Evolutionary conservation across 2,797 vertebrate species (phyloP), one percentile per base, ranked within the genome.

Genomic region (Knipowitschia caucasica): DNA sequence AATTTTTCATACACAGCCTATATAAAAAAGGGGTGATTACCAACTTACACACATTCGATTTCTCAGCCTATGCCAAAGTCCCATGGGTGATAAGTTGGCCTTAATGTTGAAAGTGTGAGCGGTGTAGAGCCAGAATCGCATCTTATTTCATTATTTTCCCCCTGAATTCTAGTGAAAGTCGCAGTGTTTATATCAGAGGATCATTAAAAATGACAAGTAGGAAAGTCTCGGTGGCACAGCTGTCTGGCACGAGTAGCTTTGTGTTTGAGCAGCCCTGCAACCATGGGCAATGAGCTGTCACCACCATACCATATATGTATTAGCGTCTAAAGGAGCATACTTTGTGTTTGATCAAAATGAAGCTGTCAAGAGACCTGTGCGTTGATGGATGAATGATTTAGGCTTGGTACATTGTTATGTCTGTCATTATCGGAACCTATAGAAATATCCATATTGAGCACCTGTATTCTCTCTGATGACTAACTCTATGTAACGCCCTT

Each of bases 141-240:
- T 40, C 33, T 51, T 62, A 31, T 56, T 59, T 49, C 18, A 45
- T 50, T 46, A 21, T 52, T 53, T 49, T 54, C 54, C 35, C 14
- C 27, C 24, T 1, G 57, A 31, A 34, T 20, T 50, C 40, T 43
- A 58, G 45, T 52, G 60, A 67, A 66, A 47, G 20, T 12, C 53
- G 34, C 56, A 26, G 35, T 46, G 57, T 71, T 69, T 63, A 4
- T 56, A 54, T 72, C 62, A 54, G 47, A 52, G 53, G 64, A 62
- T 80, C 59, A 76, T 80, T 77, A 67, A 70, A 71, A 72, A 64
- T 69, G 66, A 74, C 73, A 73, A 59, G 62, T 35, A 31, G 63
- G 66, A 75, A 77, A 61, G 44, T 60, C 57, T 70, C 46, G 9
- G 51, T 12, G 43, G 63, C 45, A 52, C 65, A 59, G 53, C 62